phyloP scores from a whole-genome alignment of 2,113 vertebrate species.

The Lampris megalopsis region DNA sequence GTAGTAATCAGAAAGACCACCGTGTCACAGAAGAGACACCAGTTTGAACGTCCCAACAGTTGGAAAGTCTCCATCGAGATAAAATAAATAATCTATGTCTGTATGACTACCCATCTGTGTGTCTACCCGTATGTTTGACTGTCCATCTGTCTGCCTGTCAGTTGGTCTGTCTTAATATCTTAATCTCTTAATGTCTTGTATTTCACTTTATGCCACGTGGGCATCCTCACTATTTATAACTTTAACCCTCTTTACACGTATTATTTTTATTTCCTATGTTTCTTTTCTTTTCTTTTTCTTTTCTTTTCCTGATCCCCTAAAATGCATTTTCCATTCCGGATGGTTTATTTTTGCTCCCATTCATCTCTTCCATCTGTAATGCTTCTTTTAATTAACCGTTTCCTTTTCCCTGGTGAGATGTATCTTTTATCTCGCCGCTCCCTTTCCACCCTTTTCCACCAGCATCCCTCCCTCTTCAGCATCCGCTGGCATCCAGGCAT shows the following conservation, averaged over 20 bases:
- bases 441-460: neutral
- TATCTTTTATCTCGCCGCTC: neutral
- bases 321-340: neutral
- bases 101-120: too few species aligned
- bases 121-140: too few species aligned
- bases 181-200: too few species aligned
- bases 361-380: slow-evolving; percentile 3
- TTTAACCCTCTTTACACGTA: too few species aligned
- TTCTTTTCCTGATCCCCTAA: too few species aligned
- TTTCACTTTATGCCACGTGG: too few species aligned
- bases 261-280: neutral
- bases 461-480: neutral
- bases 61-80: too few species aligned
- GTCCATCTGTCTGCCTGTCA: too few species aligned
- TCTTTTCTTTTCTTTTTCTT: neutral
- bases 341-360: slow-evolving; percentile 11
- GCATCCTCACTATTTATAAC: too few species aligned
- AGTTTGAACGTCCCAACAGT: slow-evolving; percentile 10
- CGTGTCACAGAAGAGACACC: slow-evolving; percentile 38
- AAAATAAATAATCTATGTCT: too few species aligned
- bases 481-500: neutral
- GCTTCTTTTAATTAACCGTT: neutral
- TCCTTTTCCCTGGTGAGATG: neutral
- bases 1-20: too few species aligned
- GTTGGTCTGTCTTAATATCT: too few species aligned